These are phyloP conservation scores for Cataglyphis rosenhaueri DNA, from an alignment of 2,888 invertebrate species.

Conservation along the genomic window DNA sequence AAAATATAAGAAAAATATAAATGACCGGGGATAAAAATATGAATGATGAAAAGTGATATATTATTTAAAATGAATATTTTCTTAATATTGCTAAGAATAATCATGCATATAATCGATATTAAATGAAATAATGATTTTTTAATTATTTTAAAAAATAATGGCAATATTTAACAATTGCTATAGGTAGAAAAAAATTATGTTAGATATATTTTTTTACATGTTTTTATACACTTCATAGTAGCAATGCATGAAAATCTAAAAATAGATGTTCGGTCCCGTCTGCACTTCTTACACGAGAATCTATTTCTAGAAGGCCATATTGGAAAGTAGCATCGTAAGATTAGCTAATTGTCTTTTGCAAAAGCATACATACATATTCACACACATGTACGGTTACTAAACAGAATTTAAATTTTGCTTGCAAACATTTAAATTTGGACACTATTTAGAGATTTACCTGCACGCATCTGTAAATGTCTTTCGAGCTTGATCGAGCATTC, in stretches of 20 bases:
- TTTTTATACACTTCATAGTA: background rate
- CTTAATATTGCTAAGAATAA: background rate
- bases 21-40: background rate
- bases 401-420: constrained; percentile 10
- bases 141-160: background rate
- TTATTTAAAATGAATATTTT: constrained; percentile 5
- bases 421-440: background rate
- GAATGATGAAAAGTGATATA: background rate
- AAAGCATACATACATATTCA: constrained; percentile 25
- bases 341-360: constrained; percentile 34
- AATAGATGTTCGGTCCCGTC: constrained; percentile 25
- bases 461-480: constrained; percentile 87
- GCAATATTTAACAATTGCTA: background rate
- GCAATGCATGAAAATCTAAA: constrained; percentile 19
- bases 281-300: constrained; percentile 22
- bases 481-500: constrained; percentile 87
- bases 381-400: background rate
- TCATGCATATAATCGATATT: background rate
- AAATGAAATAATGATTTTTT: background rate
- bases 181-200: background rate
- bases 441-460: constrained; percentile 67
- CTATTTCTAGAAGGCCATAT: constrained; percentile 15
- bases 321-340: constrained; percentile 24
- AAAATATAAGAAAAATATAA: constrained; percentile 1
- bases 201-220: background rate